Percentiles rank a stretch among this genome's conserved stretches.
phyloP scores from a whole-genome alignment of 2,888 invertebrate species.

The Barypeithes pellucidus region DNA sequence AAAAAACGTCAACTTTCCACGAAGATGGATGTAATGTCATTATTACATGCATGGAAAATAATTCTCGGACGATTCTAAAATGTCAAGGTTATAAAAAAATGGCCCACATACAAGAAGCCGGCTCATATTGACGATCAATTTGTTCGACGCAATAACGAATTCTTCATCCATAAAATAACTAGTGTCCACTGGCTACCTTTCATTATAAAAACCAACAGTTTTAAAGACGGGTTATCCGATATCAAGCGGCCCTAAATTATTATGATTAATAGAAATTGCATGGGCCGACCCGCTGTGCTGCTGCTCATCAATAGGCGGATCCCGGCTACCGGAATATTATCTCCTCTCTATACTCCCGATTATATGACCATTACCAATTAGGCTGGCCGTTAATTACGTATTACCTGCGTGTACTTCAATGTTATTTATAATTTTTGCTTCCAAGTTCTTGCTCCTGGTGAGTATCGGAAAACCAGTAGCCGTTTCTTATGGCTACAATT shows the following conservation, averaged over 20 bases:
- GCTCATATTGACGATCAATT: neutral
- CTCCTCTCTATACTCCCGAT: slow-evolving; percentile 57
- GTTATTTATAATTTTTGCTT: slow-evolving; percentile 27
- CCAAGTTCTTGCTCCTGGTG: neutral
- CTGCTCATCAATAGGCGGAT: slow-evolving; percentile 59
- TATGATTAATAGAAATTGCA: slow-evolving; percentile 47
- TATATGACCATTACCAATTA: slow-evolving; percentile 66
- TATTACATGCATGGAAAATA: no score
- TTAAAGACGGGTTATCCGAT: slow-evolving; percentile 39
- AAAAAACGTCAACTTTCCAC: no score
- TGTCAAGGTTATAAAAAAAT: no score
- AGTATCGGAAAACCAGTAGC: slow-evolving; percentile 17
- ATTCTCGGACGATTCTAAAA: no score
- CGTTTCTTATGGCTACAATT: neutral
- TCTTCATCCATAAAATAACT: slow-evolving; percentile 5
- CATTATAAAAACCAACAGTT: slow-evolving; percentile 42
- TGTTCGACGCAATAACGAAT: slow-evolving; percentile 4
- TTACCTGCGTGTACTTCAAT: slow-evolving; percentile 29
- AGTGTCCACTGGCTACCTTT: slow-evolving; percentile 21
- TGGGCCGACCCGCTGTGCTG: slow-evolving; percentile 44
- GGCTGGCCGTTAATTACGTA: slow-evolving; percentile 48
- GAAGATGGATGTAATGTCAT: no score
- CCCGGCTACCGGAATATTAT: slow-evolving; percentile 61
- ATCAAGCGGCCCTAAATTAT: slow-evolving; percentile 40
- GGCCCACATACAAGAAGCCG: no score